Evolutionary conservation across 2,797 vertebrate species (phyloP).

Genomic region (Cossypha heuglini): DNA sequence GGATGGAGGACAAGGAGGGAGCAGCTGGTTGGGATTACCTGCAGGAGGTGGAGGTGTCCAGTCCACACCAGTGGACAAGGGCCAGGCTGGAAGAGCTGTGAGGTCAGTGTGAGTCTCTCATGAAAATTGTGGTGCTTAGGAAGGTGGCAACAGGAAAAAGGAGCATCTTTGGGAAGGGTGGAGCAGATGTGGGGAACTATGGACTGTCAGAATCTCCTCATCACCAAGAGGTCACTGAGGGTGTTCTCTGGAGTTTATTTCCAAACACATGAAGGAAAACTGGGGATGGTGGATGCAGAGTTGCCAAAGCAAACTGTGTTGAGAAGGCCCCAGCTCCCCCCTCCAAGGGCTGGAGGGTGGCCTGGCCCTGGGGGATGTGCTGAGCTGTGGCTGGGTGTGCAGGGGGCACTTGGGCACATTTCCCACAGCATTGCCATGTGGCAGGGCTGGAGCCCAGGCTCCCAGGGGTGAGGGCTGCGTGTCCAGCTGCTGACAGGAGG

Average conservation of each 20-base stretch:
- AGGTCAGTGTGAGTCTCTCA: rapidly evolving
- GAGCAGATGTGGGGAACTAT: rapidly evolving
- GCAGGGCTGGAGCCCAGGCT: neutral
- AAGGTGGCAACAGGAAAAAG: neutral
- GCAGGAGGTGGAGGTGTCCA: neutral
- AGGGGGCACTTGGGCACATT: neutral
- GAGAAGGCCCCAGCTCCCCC: neutral
- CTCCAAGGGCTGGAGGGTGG: no score
- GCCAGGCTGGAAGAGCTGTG: neutral
- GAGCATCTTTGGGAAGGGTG: neutral
- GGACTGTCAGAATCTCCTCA: neutral
- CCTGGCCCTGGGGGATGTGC: neutral
- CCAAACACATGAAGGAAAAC: rapidly evolving
- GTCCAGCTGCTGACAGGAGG: neutral
- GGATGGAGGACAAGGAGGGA: neutral
- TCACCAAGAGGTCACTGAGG: neutral
- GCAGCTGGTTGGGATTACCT: rapidly evolving
- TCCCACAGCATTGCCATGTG: neutral
- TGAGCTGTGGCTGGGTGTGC: rapidly evolving
- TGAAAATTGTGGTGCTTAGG: neutral
- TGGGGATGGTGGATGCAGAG: rapidly evolving
- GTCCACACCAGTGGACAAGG: rapidly evolving
- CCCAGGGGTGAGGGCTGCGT: neutral
- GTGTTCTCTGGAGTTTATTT: neutral
- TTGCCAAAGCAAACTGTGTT: neutral